Conservation (phyloP, 2,797 vertebrate species). For the Tiaroga cobitis region DNA sequence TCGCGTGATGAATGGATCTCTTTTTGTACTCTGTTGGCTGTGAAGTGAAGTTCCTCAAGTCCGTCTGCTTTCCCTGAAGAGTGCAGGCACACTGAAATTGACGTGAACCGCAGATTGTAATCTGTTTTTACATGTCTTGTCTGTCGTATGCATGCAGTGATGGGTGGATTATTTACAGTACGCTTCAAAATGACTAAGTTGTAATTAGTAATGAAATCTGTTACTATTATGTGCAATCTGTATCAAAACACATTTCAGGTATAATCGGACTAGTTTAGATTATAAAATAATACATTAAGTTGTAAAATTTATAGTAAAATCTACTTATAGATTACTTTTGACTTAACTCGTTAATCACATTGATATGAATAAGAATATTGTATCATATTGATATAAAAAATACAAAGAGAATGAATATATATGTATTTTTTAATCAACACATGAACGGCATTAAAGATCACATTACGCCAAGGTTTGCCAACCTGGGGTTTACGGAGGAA, state of each 20-base stretch:
- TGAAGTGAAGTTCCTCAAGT: slow-evolving; percentile 29
- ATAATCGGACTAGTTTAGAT: background rate
- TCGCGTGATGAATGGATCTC: slow-evolving; percentile 39
- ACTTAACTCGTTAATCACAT: background rate
- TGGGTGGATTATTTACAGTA: background rate
- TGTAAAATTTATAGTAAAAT: too few species aligned
- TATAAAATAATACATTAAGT: too few species aligned
- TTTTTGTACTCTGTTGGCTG: slow-evolving; percentile 22
- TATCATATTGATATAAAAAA: background rate
- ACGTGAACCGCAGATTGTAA: background rate
- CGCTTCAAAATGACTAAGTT: background rate
- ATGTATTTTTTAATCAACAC: background rate
- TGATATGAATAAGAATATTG: background rate
- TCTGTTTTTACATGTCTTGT: background rate
- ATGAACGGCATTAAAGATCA: background rate
- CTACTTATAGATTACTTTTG: background rate
- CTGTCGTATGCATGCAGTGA: background rate
- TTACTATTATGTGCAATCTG: background rate
- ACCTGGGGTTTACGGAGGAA: too few species aligned
- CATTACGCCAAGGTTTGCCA: background rate
- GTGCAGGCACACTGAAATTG: background rate
- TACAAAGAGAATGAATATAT: background rate
- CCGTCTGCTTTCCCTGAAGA: background rate
- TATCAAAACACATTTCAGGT: background rate
- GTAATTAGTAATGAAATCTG: background rate